phyloP scores from a whole-genome alignment of 2,888 invertebrate species.

The Pristionchus arcanus region DNA sequence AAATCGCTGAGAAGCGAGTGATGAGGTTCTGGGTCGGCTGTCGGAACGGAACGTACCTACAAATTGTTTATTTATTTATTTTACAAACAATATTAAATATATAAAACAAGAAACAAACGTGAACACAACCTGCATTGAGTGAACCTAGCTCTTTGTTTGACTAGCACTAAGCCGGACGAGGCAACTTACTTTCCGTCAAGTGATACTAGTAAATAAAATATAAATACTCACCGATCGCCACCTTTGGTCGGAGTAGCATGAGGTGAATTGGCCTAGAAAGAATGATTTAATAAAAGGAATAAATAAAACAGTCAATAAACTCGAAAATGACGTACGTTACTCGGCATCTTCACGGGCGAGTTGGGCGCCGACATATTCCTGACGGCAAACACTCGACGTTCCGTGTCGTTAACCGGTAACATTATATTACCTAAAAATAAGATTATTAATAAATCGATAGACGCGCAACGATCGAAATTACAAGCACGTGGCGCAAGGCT shows the following conservation, averaged over 20 bases:
- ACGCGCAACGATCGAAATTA: background rate
- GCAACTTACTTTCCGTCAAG: background rate
- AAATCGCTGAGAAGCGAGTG: conserved; percentile 75
- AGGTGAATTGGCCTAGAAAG: conserved; percentile 79
- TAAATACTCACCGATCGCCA: conserved; percentile 63
- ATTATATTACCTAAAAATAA: conserved; percentile 47
- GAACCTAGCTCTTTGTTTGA: background rate
- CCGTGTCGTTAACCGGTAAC: conserved; percentile 52
- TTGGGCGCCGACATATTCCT: conserved; percentile 50
- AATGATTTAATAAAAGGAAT: conserved; percentile 10
- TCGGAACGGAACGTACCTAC: conserved; percentile 76
- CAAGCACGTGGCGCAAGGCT: conserved; percentile 10
- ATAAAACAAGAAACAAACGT: no score
- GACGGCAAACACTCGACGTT: conserved; percentile 47
- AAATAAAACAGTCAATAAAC: background rate
- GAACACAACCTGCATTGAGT: background rate
- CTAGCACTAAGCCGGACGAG: background rate
- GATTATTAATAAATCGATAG: background rate
- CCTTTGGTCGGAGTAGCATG: conserved; percentile 79
- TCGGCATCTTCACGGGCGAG: conserved; percentile 53
- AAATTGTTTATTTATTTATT: background rate
- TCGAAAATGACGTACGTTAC: background rate
- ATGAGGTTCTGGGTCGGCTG: conserved; percentile 74
- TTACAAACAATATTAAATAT: background rate
- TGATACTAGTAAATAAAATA: background rate